Evolutionary conservation across 2,113 vertebrate genomes (phyloP).

Genomic region (Pelecanoides urinatrix): DNA sequence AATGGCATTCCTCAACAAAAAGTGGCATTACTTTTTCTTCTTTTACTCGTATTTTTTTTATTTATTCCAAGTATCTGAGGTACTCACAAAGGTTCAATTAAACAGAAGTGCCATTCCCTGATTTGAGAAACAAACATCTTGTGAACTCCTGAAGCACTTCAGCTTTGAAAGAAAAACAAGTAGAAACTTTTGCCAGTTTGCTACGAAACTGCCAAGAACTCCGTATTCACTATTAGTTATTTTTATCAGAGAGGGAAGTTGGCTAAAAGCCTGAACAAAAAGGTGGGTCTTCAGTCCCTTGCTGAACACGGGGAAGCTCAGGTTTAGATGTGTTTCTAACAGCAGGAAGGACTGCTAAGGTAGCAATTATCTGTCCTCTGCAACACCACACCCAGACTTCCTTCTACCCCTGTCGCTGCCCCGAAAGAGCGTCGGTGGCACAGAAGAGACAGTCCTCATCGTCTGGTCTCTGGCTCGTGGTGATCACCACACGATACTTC

Average conservation of each 20-base stretch:
- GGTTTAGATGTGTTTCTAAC: background rate
- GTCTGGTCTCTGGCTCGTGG: background rate
- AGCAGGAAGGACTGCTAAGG: background rate
- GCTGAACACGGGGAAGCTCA: background rate
- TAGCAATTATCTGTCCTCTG: conserved; percentile 3
- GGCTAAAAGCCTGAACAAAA: conserved; percentile 3
- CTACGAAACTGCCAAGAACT: background rate
- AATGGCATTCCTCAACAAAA: background rate
- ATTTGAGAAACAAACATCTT: background rate
- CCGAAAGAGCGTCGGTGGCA: background rate
- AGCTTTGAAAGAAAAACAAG: background rate
- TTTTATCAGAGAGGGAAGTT: conserved; percentile 21
- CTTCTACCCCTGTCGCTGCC: background rate
- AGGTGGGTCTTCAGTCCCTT: background rate
- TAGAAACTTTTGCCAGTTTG: background rate
- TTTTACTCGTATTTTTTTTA: background rate
- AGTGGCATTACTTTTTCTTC: background rate
- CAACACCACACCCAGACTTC: background rate
- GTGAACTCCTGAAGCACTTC: background rate
- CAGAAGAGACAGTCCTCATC: background rate
- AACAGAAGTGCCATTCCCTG: background rate
- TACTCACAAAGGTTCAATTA: background rate
- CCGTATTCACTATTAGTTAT: background rate
- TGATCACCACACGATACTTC: background rate
- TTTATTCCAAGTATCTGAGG: background rate